Conservation (phyloP, 2,797 vertebrate species). For the Thripadectes ignobilis region DNA sequence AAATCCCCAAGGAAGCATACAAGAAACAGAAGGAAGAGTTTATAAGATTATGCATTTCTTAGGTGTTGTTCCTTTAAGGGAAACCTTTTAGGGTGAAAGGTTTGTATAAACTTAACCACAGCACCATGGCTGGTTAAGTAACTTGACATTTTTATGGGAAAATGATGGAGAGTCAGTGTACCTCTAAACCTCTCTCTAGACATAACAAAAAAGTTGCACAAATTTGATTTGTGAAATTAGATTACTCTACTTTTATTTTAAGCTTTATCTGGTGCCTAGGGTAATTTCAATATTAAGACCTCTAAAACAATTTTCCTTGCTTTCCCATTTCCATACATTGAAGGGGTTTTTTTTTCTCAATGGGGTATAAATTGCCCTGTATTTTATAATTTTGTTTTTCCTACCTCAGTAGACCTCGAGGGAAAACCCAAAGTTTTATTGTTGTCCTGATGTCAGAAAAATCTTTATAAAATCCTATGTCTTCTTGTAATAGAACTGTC, state of each 20-base stretch:
- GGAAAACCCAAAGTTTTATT: neutral
- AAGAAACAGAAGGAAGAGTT: neutral
- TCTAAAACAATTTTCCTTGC: neutral
- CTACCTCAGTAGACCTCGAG: neutral
- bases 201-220: neutral
- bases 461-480: neutral
- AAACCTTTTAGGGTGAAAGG: neutral
- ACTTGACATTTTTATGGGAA: neutral
- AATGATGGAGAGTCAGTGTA: neutral
- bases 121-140: neutral
- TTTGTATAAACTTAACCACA: neutral
- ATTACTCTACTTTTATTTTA: neutral
- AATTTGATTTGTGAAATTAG: neutral
- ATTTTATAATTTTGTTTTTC: neutral
- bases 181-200: neutral
- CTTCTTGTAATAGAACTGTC: neutral
- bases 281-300: neutral
- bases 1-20: neutral
- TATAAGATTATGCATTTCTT: neutral
- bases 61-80: neutral
- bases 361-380: fast-evolving
- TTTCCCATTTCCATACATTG: neutral
- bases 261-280: neutral
- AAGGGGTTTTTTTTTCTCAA: neutral
- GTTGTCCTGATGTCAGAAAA: neutral